Base-by-base conservation (phyloP, 1,140 invertebrate genomes). In the Gryllus bimaculatus region DNA sequence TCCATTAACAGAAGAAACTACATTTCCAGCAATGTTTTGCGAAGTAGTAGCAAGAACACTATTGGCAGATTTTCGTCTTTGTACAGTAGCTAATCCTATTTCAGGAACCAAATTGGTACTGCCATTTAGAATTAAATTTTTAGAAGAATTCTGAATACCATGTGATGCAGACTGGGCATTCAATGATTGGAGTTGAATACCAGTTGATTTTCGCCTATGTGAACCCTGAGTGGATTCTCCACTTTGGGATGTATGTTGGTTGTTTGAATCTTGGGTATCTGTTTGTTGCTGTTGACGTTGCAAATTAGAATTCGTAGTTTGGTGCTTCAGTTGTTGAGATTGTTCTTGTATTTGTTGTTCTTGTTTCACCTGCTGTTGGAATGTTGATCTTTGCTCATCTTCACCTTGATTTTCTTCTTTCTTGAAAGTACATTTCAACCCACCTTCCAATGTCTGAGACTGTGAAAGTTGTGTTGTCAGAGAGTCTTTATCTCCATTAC, bases 61-160 rank as follows among this genome's bases (percentile, higher is more conserved):
- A n/a, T 39, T 48, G 8, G 76, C 76, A 18, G 76, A 77, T 20
- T 77, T 77, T 47, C 76, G 47, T n/a, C 76, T 48, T 20, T 77
- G 76, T 8, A 48, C n/a, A 47, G 48, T 48, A 47, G 20, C 47
- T 47, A 77, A 18, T 48, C 54, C 54, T 66, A 66, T 18, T 66
- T 66, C 54, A 13, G 54, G 18, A 66, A 20, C 47, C 15, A n/a
- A 77, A 20, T 77, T 48, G 8, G n/a, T 47, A 20, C 39, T 18
- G 8, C 76, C 76, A 15, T 20, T 48, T 8, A 20, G 12, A 0
- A 20, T 48, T 48, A 21, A n/a, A 47, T n/a, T 48, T 48, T 77
- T 77, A 47, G 48, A 48, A 12, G 39, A 48, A 48, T 77, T 77
- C 26, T 76, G 75, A 26, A 47, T 26, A 21, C 39, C 48, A 49